These are phyloP conservation scores for Xiphophorus hellerii DNA, from an alignment of 2,113 vertebrate species.

Conservation along the genomic window DNA sequence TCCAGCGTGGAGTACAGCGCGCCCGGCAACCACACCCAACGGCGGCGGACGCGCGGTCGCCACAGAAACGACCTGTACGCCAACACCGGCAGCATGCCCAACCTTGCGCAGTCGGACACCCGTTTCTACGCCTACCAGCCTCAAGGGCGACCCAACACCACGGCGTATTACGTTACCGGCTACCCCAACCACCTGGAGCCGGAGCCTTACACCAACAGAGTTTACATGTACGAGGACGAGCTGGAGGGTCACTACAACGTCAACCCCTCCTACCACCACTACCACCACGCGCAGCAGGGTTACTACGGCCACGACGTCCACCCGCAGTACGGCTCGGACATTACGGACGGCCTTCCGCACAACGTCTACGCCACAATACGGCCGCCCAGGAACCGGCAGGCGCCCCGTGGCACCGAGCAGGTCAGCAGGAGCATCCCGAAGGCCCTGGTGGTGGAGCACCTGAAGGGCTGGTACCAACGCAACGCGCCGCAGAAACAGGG, in stretches of 20 bases:
- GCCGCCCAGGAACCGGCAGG: slow-evolving; percentile 82
- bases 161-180: slow-evolving; percentile 88
- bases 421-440: slow-evolving; percentile 89
- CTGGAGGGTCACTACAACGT: slow-evolving; percentile 92
- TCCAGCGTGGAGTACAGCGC: slow-evolving; percentile 88
- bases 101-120: slow-evolving; percentile 87
- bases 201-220: slow-evolving; percentile 80
- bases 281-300: slow-evolving; percentile 49
- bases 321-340: slow-evolving; percentile 81
- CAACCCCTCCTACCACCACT: slow-evolving; percentile 80
- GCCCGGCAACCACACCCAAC: slow-evolving; percentile 80
- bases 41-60: slow-evolving; percentile 83
- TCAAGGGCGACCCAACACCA: slow-evolving; percentile 80
- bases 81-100: slow-evolving; percentile 95
- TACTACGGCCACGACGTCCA: slow-evolving; percentile 83
- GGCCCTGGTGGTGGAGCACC: slow-evolving; percentile 91
- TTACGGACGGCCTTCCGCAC: slow-evolving; percentile 83
- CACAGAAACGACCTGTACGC: slow-evolving; percentile 86
- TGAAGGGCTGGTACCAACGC: slow-evolving; percentile 96
- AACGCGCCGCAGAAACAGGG: slow-evolving; percentile 85
- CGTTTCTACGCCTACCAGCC: slow-evolving; percentile 79
- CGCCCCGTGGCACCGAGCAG: slow-evolving; percentile 81
- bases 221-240: slow-evolving; percentile 88
- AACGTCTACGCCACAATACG: slow-evolving; percentile 91
- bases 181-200: slow-evolving; percentile 81